These are phyloP conservation scores for Salticus scenicus DNA, from an alignment of 2,888 invertebrate genomes.

Conservation along the genomic window DNA sequence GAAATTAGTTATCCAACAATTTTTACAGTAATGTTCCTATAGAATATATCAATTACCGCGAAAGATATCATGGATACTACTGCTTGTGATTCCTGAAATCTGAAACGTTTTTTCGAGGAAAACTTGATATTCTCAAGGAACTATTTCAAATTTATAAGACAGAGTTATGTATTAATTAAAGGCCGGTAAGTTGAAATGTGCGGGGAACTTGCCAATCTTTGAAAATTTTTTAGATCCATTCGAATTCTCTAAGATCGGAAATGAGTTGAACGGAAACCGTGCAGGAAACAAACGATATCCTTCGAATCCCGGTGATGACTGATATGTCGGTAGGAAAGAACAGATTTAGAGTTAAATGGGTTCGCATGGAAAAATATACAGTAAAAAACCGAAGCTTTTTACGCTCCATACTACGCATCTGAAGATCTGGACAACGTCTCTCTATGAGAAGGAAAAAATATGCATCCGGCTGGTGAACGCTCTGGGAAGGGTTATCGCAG, in stretches of 20 bases:
- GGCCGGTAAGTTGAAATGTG: neutral
- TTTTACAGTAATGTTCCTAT: no score
- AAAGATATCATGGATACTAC: no score
- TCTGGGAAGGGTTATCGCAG: neutral
- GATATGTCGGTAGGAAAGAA: neutral
- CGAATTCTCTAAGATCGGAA: conserved; percentile 34
- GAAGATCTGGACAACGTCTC: neutral
- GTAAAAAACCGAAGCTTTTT: neutral
- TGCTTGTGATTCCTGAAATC: no score
- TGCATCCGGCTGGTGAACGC: neutral
- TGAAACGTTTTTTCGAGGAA: no score
- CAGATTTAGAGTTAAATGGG: conserved; percentile 15
- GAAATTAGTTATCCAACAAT: no score
- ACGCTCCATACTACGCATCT: neutral
- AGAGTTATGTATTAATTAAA: neutral
- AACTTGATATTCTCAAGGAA: no score
- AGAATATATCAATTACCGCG: no score
- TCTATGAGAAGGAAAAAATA: neutral
- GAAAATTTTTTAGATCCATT: neutral
- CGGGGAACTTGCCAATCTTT: no score
- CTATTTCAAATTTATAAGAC: no score
- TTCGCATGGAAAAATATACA: neutral
- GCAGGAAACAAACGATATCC: conserved; percentile 23
- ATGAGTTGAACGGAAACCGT: conserved; percentile 41
- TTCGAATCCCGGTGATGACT: conserved; percentile 4